Evolutionary conservation across 1,140 invertebrate species (phyloP), one percentile per base, ranked within the genome.

Genomic region (Drosophila busckii): DNA sequence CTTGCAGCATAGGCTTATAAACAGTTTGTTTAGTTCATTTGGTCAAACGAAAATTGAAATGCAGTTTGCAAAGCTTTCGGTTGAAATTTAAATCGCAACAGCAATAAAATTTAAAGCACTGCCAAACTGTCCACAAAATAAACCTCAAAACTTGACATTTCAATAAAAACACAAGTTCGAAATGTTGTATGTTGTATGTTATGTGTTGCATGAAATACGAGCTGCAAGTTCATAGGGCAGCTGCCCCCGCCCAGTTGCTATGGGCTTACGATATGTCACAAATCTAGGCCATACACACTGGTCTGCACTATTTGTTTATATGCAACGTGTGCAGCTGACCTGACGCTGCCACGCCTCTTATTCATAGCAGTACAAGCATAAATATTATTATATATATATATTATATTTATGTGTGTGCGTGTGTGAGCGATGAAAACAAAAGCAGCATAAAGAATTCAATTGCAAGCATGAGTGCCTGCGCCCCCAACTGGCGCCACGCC

Each of bases 381-480:
- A n/a, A n/a, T n/a, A n/a, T n/a, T n/a, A n/a, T n/a, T n/a, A n/a
- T n/a, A n/a, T n/a, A n/a, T n/a, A n/a, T n/a, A n/a, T n/a, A n/a
- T n/a, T n/a, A n/a, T n/a, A n/a, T n/a, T n/a, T n/a, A n/a, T n/a
- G n/a, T n/a, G n/a, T n/a, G n/a, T n/a, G n/a, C n/a, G n/a, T n/a
- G n/a, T n/a, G n/a, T n/a, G n/a, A 58, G 32, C 28, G 45, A 29
- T 28, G 49, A 26, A 55, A 78, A 80, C 73, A 68, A 78, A 67
- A 53, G 71, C 62, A 45, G 26, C 73, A 67, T 67, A 68, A 73
- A 62, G 70, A 80, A 78, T 78, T 80, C 68, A 78, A 80, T 78
- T 78, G 64, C 56, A 56, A 10, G 23, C 13, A n/a, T n/a, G n/a
- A n/a, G n/a, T n/a, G n/a, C n/a, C n/a, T n/a, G n/a, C n/a, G n/a